phyloP scores from a whole-genome alignment of 2,797 vertebrate species.

The Pseudochirops cupreus region DNA sequence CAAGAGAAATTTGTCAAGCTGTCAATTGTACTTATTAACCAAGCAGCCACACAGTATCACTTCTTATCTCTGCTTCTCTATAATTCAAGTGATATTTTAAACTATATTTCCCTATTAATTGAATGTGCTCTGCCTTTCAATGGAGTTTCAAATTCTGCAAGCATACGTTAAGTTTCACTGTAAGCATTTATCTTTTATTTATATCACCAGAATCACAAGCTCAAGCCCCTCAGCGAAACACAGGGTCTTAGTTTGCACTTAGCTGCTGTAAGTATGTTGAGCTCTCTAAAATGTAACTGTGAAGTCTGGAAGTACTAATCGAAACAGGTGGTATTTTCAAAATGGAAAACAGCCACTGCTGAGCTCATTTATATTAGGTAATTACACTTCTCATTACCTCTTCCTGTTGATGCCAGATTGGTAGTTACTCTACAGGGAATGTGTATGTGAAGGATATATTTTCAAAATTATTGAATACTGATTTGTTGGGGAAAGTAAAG shows the following conservation, averaged over 20 bases:
- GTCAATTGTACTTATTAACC: conserved; percentile 71
- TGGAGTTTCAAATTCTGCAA: not conserved
- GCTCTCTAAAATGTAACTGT: conserved; percentile 6
- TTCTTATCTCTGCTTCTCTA: conserved; percentile 58
- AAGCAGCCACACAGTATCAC: conserved; percentile 30
- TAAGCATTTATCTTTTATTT: conserved; percentile 40
- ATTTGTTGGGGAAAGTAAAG: conserved; percentile 72
- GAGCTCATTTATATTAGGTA: conserved; percentile 80
- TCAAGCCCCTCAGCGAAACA: conserved; percentile 24
- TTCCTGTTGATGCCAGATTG: conserved; percentile 75
- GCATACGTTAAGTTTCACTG: conserved; percentile 21
- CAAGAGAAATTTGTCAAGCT: conserved; percentile 79
- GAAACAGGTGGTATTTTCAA: conserved; percentile 80
- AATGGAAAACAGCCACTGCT: conserved; percentile 77
- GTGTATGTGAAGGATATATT: conserved; percentile 66
- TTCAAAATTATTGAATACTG: conserved; percentile 73
- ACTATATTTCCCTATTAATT: conserved; percentile 28
- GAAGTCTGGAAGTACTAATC: conserved; percentile 63
- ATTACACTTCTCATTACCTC: conserved; percentile 80
- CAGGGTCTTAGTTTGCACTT: conserved; percentile 28
- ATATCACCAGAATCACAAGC: conserved; percentile 12
- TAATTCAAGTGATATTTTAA: conserved; percentile 63
- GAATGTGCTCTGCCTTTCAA: conserved; percentile 1
- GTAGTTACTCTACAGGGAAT: conserved; percentile 76
- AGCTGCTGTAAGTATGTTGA: conserved; percentile 14